These are phyloP conservation scores for Folsomia manolachei DNA, from an alignment of 2,888 invertebrate species.

Conservation along the genomic window DNA sequence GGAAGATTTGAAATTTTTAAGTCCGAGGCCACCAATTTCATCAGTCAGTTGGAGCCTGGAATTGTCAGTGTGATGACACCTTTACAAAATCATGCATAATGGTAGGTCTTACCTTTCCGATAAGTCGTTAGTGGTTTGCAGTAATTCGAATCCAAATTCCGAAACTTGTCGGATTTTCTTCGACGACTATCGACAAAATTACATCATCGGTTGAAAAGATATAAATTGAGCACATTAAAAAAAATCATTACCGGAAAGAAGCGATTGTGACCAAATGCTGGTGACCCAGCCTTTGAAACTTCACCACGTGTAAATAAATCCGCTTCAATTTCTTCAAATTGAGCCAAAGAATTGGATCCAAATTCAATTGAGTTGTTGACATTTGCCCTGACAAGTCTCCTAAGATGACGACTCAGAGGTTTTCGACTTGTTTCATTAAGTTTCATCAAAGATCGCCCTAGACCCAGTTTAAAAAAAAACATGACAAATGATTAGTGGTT, in stretches of 20 bases:
- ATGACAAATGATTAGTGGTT: no score
- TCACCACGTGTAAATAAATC: conserved; percentile 34
- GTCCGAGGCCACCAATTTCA: conserved; percentile 37
- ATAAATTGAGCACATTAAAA: no score
- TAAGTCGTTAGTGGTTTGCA: conserved; percentile 44
- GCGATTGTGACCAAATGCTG: conserved; percentile 37
- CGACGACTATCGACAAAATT: conserved; percentile 31
- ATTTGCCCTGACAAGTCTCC: conserved; percentile 28
- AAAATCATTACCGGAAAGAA: conserved; percentile 40
- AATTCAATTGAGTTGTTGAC: conserved; percentile 36
- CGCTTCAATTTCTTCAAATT: conserved; percentile 38
- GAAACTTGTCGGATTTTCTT: conserved; percentile 46
- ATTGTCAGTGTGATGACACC: background rate
- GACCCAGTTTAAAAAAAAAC: no score
- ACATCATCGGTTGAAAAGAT: background rate
- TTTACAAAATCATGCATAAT: no score
- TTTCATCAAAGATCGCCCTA: conserved; percentile 9
- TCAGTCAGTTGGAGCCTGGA: conserved; percentile 36
- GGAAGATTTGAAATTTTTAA: conserved; percentile 40
- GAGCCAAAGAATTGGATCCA: conserved; percentile 34
- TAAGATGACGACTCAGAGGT: conserved; percentile 33
- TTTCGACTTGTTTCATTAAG: conserved; percentile 9
- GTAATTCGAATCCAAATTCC: conserved; percentile 38
- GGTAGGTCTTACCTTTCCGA: conserved; percentile 27
- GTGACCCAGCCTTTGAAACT: conserved; percentile 32